These are phyloP conservation scores for Illadopsis cleaveri DNA, from an alignment of 2,113 vertebrate species.

Conservation along the genomic window DNA sequence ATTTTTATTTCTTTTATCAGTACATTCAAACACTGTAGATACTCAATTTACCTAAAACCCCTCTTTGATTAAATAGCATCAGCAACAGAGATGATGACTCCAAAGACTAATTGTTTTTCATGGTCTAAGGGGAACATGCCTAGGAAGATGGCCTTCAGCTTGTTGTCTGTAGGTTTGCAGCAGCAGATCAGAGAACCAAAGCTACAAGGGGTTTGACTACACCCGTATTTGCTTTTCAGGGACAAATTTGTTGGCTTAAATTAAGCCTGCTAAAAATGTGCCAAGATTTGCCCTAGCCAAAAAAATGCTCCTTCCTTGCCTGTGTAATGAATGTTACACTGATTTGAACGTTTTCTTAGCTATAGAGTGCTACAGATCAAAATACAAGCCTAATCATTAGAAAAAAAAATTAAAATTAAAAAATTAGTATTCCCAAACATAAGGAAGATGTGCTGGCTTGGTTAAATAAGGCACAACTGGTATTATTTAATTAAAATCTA, in stretches of 20 bases:
- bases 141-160: not conserved
- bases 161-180: not conserved
- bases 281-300: not conserved
- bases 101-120: not conserved
- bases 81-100: not conserved
- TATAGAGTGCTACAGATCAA: not conserved
- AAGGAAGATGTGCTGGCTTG: slow-evolving; percentile 60
- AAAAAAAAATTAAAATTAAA: not conserved
- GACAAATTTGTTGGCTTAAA: not conserved
- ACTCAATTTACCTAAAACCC: not conserved
- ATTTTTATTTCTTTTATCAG: not conserved
- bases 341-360: not conserved
- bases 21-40: not conserved
- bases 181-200: not conserved
- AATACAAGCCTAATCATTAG: slow-evolving; percentile 11
- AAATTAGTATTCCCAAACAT: slow-evolving; percentile 41
- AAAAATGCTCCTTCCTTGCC: not conserved
- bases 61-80: not conserved
- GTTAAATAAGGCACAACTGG: slow-evolving; percentile 66
- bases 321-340: not conserved
- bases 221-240: not conserved
- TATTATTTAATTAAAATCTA: slow-evolving; percentile 71
- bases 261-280: not conserved
- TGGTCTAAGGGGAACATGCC: not conserved
- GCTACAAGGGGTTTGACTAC: not conserved